Percentiles rank a stretch among this genome's conserved stretches.
Evolutionary conservation across 2,113 vertebrate species (phyloP).

Genomic region (Tachysurus fulvidraco): DNA sequence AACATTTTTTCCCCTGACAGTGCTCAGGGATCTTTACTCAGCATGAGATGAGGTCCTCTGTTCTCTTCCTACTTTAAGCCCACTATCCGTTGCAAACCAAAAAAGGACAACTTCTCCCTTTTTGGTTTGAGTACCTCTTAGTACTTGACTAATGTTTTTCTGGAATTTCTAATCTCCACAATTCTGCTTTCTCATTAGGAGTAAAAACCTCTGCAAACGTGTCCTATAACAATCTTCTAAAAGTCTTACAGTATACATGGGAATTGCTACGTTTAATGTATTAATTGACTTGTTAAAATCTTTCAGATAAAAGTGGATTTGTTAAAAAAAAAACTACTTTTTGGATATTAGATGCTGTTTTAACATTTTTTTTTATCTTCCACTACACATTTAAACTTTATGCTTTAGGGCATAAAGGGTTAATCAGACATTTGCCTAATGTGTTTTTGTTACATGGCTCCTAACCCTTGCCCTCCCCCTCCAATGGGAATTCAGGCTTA

Average conservation of each 20-base stretch:
- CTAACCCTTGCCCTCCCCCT: slow-evolving; percentile 64
- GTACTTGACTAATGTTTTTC: neutral
- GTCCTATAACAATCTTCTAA: neutral
- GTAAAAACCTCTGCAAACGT: neutral
- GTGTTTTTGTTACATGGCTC: slow-evolving; percentile 80
- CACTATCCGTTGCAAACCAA: neutral
- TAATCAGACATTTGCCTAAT: slow-evolving; percentile 78
- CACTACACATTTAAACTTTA: neutral
- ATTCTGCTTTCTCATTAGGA: neutral
- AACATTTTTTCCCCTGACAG: neutral
- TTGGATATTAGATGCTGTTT: neutral
- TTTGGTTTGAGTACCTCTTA: neutral
- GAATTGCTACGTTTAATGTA: neutral
- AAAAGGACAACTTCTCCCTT: neutral
- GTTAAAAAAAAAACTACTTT: neutral
- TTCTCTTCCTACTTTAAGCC: neutral
- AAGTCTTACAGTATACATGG: neutral
- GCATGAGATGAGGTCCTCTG: neutral
- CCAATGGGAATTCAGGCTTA: slow-evolving; percentile 55
- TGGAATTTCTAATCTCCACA: neutral
- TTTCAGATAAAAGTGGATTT: neutral
- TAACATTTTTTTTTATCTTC: neutral
- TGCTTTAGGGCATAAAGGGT: slow-evolving; percentile 21
- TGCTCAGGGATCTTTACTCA: neutral
- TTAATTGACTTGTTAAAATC: neutral